Conservation (phyloP, 2,888 invertebrate genomes). For the Achlya flavicornis region DNA sequence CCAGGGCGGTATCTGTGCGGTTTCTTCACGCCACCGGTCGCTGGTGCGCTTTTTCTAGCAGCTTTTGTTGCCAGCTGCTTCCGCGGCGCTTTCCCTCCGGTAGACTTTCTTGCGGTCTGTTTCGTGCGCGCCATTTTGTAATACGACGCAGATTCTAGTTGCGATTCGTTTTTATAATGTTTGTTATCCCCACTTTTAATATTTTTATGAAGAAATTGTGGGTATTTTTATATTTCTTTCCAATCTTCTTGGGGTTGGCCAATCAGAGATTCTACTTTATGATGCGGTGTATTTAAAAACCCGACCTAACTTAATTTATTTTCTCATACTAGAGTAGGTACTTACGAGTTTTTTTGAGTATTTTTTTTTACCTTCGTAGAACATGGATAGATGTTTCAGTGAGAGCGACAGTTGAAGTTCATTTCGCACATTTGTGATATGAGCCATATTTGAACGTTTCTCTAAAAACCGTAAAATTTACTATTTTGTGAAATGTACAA, state of each 20-base stretch:
- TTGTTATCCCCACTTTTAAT: constrained; percentile 3
- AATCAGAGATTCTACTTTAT: not conserved
- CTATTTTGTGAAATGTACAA: too few relatives aligned
- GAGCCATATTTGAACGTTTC: too few relatives aligned
- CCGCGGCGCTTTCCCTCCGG: constrained; percentile 89
- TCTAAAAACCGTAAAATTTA: too few relatives aligned
- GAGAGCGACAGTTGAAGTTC: too few relatives aligned
- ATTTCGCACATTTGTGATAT: too few relatives aligned
- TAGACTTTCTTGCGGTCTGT: constrained; percentile 89
- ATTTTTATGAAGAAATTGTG: not conserved
- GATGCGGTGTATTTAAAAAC: too few relatives aligned
- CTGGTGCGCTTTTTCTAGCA: constrained; percentile 88
- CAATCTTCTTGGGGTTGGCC: not conserved
- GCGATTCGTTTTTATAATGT: not conserved
- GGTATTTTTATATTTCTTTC: too few relatives aligned
- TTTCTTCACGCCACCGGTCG: constrained; percentile 89
- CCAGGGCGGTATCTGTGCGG: constrained; percentile 88
- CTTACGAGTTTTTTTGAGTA: too few relatives aligned
- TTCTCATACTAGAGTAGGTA: too few relatives aligned
- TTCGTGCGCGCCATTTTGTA: constrained; percentile 87
- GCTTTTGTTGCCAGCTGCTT: constrained; percentile 89
- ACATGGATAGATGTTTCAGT: too few relatives aligned
- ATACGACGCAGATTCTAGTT: not conserved
- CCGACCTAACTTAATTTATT: too few relatives aligned
- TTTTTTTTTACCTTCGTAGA: too few relatives aligned